These are phyloP conservation scores for Origma solitaria DNA, from an alignment of 2,113 vertebrate species.

Conservation along the genomic window DNA sequence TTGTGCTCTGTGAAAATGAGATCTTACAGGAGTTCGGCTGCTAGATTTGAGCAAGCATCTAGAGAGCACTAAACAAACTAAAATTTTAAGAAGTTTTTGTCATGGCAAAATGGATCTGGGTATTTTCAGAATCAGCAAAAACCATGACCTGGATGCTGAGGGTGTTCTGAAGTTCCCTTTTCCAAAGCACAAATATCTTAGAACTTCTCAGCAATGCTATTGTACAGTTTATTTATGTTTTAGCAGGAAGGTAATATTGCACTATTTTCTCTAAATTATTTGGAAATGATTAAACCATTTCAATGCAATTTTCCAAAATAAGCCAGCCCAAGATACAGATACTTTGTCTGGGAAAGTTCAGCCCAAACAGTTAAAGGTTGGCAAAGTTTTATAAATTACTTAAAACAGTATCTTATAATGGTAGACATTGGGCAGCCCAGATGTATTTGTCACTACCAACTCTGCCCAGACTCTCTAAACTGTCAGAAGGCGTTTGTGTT, in stretches of 20 bases:
- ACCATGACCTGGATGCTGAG: neutral
- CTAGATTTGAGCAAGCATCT: neutral
- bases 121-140: neutral
- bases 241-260: neutral
- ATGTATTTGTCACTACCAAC: neutral
- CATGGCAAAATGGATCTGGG: neutral
- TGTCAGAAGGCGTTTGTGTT: slow-evolving; percentile 54
- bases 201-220: neutral
- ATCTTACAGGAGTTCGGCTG: neutral
- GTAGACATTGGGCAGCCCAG: neutral
- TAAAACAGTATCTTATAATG: neutral
- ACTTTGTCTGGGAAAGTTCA: slow-evolving; percentile 40
- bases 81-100: neutral
- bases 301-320: slow-evolving; percentile 35
- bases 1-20: neutral
- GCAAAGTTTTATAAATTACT: slow-evolving; percentile 1
- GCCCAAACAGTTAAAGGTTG: slow-evolving; percentile 4
- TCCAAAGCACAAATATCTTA: neutral
- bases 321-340: neutral
- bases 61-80: neutral
- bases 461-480: slow-evolving; percentile 21
- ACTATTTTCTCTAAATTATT: neutral
- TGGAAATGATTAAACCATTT: neutral
- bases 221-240: neutral
- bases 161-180: neutral